phyloP scores from a whole-genome alignment of 2,113 vertebrate genomes.

The Perognathus longimembris region DNA sequence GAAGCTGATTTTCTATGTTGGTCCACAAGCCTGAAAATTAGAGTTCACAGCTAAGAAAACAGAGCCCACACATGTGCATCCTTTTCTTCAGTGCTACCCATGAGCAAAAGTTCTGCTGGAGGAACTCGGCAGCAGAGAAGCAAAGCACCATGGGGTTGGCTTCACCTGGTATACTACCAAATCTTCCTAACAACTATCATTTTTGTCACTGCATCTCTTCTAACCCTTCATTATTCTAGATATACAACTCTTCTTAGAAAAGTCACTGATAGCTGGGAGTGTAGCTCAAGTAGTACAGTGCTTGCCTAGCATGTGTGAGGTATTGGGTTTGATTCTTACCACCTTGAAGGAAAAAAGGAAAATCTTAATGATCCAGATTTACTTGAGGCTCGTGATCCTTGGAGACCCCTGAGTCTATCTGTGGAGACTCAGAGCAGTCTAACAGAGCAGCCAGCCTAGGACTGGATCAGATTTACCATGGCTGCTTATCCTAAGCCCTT shows the following conservation, averaged over 20 bases:
- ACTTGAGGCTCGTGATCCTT: not conserved
- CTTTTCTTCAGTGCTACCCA: not conserved
- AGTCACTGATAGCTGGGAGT: not conserved
- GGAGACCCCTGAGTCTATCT: not conserved
- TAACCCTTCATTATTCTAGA: not conserved
- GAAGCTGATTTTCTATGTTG: not conserved
- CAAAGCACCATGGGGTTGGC: not conserved
- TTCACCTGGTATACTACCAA: not conserved
- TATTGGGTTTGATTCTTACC: not conserved
- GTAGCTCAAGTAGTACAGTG: too few species aligned
- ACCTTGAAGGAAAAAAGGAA: not conserved
- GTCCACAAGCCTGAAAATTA: not conserved
- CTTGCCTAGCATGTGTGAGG: not conserved
- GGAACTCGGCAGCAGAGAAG: not conserved
- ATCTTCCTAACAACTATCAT: not conserved
- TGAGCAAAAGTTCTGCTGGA: not conserved
- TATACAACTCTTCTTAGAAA: not conserved
- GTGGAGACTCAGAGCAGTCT: not conserved
- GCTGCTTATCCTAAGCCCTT: not conserved
- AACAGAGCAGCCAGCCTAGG: too few species aligned
- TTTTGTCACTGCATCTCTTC: not conserved
- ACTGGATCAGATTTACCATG: accelerated
- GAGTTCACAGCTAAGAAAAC: not conserved
- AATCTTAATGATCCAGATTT: not conserved
- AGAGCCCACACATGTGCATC: not conserved